These are phyloP conservation scores for Columba livia DNA, from an alignment of 2,113 vertebrate genomes.

Conservation along the genomic window DNA sequence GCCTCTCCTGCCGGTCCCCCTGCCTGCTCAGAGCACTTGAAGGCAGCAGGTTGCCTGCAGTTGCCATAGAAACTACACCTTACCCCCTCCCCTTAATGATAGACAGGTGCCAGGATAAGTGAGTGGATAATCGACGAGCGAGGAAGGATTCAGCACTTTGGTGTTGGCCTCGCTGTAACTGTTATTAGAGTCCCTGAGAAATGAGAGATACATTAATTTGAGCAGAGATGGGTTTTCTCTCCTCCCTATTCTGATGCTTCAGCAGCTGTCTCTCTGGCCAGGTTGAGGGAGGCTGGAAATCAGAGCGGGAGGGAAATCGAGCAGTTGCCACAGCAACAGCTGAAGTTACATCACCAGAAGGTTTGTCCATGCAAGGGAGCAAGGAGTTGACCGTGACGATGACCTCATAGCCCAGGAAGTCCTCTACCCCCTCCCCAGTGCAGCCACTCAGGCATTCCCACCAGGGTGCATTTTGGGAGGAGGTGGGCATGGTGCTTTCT, in stretches of 20 bases:
- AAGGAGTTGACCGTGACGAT: neutral
- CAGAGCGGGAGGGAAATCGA: neutral
- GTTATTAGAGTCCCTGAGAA: neutral
- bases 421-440: neutral
- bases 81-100: constrained; percentile 14
- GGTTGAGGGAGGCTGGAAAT: neutral
- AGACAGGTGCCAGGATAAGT: constrained; percentile 57
- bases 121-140: neutral
- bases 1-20: neutral
- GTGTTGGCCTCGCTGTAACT: neutral
- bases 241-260: neutral
- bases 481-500: neutral
- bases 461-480: neutral
- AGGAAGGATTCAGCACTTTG: neutral
- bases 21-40: neutral
- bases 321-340: constrained; percentile 52
- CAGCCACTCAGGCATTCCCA: neutral
- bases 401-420: neutral
- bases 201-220: neutral
- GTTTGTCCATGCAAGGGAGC: neutral
- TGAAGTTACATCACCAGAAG: neutral
- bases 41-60: constrained; percentile 38
- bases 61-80: constrained; percentile 54
- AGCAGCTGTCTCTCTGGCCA: neutral
- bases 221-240: neutral